phyloP scores from a whole-genome alignment of 2,888 invertebrate genomes.

The Coremacera marginata region DNA sequence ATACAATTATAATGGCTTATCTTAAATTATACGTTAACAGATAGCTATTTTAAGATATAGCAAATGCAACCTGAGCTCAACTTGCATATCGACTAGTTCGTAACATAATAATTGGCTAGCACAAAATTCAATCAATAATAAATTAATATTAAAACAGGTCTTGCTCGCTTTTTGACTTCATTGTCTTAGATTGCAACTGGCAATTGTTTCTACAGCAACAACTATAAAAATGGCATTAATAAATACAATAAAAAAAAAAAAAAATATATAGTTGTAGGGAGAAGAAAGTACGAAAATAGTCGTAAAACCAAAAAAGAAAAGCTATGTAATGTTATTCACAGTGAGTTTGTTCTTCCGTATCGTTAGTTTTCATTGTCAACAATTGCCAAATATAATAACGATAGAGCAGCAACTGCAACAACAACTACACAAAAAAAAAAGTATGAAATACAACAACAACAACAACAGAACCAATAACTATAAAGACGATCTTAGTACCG shows the following conservation, averaged over 20 bases:
- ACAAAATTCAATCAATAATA: not conserved
- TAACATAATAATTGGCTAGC: not conserved
- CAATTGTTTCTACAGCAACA: not conserved
- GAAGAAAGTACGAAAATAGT: not conserved
- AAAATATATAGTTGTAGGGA: not conserved
- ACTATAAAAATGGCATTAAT: slow-evolving; percentile 4
- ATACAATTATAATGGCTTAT: no score
- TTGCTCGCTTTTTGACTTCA: not conserved
- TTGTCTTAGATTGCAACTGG: not conserved
- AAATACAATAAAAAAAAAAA: not conserved
- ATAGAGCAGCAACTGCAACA: not conserved
- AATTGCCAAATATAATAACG: slow-evolving; percentile 41
- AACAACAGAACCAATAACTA: not conserved
- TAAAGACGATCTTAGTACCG: not conserved
- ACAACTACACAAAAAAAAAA: not conserved
- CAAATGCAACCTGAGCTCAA: not conserved
- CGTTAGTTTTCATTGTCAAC: slow-evolving; percentile 67
- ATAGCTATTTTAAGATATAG: not conserved
- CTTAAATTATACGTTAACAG: no score
- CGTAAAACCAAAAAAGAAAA: not conserved
- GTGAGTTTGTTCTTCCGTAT: slow-evolving; percentile 64
- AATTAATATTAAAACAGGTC: not conserved
- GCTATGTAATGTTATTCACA: slow-evolving; percentile 53
- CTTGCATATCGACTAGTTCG: no score
- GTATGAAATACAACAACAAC: slow-evolving; percentile 32